Percentiles rank a stretch among this genome's conserved stretches.
phyloP scores from a whole-genome alignment of 2,797 vertebrate genomes.

The Hirundo rustica region DNA sequence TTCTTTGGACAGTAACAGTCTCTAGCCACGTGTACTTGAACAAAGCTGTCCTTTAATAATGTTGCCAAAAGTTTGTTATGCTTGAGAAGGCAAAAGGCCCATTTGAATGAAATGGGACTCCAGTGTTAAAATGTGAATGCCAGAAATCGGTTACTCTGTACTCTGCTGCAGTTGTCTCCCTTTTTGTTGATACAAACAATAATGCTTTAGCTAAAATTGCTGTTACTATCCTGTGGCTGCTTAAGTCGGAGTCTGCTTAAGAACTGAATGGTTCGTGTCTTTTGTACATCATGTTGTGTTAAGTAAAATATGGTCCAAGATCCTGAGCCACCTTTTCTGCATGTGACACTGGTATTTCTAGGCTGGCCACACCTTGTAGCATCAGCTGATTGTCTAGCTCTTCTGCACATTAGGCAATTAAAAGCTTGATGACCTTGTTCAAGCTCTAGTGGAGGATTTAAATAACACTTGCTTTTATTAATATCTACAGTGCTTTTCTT shows the following conservation, averaged over 20 bases:
- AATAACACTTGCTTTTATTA: neutral
- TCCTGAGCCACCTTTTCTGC: neutral
- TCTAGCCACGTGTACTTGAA: neutral
- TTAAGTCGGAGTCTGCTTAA: neutral
- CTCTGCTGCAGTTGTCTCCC: constrained; percentile 32
- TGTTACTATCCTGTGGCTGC: neutral
- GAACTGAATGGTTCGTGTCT: neutral
- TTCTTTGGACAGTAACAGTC: neutral
- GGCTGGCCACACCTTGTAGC: neutral
- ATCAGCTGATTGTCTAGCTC: neutral
- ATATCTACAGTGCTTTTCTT: neutral
- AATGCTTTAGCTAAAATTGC: neutral
- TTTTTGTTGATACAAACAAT: neutral
- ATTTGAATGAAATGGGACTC: constrained; percentile 30
- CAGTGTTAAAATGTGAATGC: neutral
- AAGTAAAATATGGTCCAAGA: neutral
- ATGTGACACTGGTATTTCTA: neutral
- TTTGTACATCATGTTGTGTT: neutral
- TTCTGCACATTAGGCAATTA: neutral
- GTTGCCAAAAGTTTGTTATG: neutral
- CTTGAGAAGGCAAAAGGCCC: neutral
- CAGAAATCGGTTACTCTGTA: constrained; percentile 20
- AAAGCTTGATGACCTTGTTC: neutral
- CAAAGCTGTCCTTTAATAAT: neutral
- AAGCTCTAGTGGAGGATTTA: neutral